Percentiles rank a stretch among this genome's conserved stretches.
Conservation (phyloP, 2,113 vertebrate genomes). For the Calidris pugnax region DNA sequence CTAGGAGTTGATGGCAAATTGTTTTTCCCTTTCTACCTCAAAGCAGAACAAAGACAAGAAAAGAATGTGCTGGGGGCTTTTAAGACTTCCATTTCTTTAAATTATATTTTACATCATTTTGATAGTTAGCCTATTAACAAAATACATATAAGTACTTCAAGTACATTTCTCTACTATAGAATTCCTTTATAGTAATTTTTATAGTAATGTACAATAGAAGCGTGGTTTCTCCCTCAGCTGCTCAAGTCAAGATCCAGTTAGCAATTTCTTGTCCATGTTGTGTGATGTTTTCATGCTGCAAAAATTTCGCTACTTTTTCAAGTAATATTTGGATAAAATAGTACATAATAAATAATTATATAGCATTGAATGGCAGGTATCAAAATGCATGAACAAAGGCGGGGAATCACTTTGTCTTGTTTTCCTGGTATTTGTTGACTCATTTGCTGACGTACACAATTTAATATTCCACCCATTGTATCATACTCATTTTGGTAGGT, state of each 20-base stretch:
- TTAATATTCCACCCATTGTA: background rate
- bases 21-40: background rate
- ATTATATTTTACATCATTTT: background rate
- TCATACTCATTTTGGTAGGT: background rate
- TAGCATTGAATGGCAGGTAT: background rate
- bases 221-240: background rate
- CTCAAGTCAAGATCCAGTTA: background rate
- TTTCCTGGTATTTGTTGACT: background rate
- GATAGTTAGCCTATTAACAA: background rate
- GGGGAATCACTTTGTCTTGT: background rate
- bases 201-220: background rate
- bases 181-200: background rate
- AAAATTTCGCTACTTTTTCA: background rate
- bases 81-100: background rate
- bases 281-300: background rate
- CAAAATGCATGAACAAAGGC: background rate
- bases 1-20: background rate
- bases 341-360: background rate
- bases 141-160: background rate
- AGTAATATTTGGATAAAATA: background rate
- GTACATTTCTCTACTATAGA: background rate
- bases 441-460: background rate
- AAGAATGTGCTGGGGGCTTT: background rate
- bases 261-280: background rate
- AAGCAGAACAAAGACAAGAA: background rate